Evolutionary conservation across 2,888 invertebrate genomes (phyloP).

Genomic region (Ferdinandea cuprea): DNA sequence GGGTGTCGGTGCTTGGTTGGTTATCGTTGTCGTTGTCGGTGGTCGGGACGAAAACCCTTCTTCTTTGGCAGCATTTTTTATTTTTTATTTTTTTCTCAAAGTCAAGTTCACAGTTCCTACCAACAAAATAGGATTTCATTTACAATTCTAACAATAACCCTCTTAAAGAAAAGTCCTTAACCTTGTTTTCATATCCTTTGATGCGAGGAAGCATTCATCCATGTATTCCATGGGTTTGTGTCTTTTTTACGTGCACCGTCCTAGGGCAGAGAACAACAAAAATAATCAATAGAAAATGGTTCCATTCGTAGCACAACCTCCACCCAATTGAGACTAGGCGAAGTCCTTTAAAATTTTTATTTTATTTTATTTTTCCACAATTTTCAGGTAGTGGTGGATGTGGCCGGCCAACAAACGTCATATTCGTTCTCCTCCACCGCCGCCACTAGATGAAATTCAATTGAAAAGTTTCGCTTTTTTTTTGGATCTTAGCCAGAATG

Average conservation of each 20-base stretch:
- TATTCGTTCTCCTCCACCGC: no score
- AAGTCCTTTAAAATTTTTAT: slow-evolving; percentile 23
- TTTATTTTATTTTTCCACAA: not conserved
- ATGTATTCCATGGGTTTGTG: not conserved
- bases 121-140: no score
- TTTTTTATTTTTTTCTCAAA: no score
- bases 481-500: not conserved
- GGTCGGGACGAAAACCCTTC: no score
- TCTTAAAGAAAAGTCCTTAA: slow-evolving; percentile 66
- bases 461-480: not conserved
- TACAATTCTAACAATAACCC: slow-evolving; percentile 62
- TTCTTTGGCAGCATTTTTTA: no score
- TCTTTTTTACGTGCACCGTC: not conserved
- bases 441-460: no score
- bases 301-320: not conserved
- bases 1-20: no score
- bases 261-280: no score
- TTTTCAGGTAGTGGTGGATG: not conserved
- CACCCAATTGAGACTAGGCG: slow-evolving; percentile 15
- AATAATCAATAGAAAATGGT: slow-evolving; percentile 40
- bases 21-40: no score
- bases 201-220: not conserved
- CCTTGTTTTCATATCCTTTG: slow-evolving; percentile 43
- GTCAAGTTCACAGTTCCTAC: no score
- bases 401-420: no score